phyloP scores from a whole-genome alignment of 2,888 invertebrate genomes.

The Seira musarum region DNA sequence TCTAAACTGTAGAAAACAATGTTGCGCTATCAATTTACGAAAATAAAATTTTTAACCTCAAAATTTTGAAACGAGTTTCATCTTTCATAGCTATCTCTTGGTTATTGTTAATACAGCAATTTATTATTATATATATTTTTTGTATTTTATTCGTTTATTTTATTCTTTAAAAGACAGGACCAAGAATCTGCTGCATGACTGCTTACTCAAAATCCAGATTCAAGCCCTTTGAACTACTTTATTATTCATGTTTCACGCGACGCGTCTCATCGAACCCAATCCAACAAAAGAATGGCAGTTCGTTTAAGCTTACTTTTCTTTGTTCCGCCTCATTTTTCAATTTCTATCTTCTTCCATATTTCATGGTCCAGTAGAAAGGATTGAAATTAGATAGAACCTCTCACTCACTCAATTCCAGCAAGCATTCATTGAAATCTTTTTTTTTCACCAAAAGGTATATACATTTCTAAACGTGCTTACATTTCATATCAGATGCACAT shows the following conservation, averaged over 20 bases:
- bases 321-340: slow-evolving; percentile 53
- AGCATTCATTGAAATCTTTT: not conserved
- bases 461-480: too few species aligned
- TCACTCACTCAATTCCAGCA: not conserved
- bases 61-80: too few species aligned
- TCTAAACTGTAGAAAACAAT: too few species aligned
- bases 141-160: too few species aligned
- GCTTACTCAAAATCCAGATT: not conserved
- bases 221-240: slow-evolving; percentile 9
- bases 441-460: not conserved
- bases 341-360: slow-evolving; percentile 44
- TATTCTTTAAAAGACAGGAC: not conserved
- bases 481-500: too few species aligned
- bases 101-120: too few species aligned
- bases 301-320: slow-evolving; percentile 21
- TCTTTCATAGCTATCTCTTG: too few species aligned
- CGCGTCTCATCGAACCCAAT: not conserved
- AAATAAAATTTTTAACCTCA: too few species aligned
- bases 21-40: too few species aligned
- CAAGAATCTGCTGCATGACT: too few species aligned
- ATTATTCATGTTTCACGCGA: not conserved
- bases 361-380: slow-evolving; percentile 51
- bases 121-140: too few species aligned
- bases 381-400: slow-evolving; percentile 42
- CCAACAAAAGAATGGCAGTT: not conserved